Evolutionary conservation across 30 jellyfish, hydroid and myxozoan genomes (phyloP).

Genomic region (Morbakka virulenta): DNA sequence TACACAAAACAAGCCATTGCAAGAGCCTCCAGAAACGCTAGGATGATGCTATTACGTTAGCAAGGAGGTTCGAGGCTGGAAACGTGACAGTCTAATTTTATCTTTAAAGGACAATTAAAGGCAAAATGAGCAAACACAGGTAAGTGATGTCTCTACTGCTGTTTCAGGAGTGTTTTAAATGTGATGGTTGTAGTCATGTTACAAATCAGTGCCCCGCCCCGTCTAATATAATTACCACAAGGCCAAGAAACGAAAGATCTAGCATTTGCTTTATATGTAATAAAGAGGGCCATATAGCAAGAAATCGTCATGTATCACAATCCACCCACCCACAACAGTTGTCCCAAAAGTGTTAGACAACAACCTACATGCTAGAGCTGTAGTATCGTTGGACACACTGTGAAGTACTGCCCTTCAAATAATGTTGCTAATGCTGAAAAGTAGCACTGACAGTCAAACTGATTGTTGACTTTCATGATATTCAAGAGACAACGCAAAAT

Average conservation of each 20-base stretch:
- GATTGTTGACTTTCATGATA: no score
- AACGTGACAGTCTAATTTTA: not conserved
- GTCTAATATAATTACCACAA: no score
- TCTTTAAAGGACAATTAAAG: not conserved
- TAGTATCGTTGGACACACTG: not conserved
- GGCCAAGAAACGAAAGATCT: not conserved
- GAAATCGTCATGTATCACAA: no score
- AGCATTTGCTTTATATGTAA: conserved; percentile 1
- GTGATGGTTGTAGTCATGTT: conserved; percentile 1
- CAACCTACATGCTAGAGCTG: conserved; percentile 8
- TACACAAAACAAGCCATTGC: conserved; percentile 19
- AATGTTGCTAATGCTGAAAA: no score
- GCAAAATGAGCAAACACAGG: no score
- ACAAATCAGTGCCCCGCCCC: not conserved
- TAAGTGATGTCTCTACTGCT: no score
- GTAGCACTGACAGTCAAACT: no score
- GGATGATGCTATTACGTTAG: conserved; percentile 13
- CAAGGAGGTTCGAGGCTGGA: conserved; percentile 43
- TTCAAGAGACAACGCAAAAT: no score
- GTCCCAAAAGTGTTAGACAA: not conserved
- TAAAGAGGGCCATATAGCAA: conserved; percentile 18
- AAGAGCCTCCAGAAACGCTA: conserved; percentile 23
- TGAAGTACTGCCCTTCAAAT: not conserved
- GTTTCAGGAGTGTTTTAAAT: conserved; percentile 11
- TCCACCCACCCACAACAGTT: not conserved